These are phyloP conservation scores for Anastrepha obliqua DNA, from an alignment of 1,140 invertebrate genomes.

Conservation along the genomic window DNA sequence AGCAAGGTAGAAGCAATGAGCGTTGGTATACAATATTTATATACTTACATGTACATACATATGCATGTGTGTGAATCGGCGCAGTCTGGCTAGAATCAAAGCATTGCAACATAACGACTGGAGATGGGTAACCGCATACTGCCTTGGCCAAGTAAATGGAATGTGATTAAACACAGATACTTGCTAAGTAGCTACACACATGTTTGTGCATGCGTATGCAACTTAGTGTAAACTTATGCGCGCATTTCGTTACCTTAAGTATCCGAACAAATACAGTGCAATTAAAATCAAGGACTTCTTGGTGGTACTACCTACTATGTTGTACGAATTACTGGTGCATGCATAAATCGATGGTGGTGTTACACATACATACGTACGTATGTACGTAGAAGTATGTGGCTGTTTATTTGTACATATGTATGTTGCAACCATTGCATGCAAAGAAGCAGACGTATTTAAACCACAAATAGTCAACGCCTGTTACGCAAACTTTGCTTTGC, in stretches of 20 bases:
- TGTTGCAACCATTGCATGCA: not conserved
- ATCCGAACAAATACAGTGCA: slow-evolving; percentile 3
- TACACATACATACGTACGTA: too few relatives aligned
- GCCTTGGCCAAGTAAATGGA: slow-evolving; percentile 44
- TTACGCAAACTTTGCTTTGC: not conserved
- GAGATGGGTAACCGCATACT: slow-evolving; percentile 45
- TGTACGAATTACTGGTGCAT: slow-evolving; percentile 47
- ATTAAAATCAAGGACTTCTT: slow-evolving; percentile 45
- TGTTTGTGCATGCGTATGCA: not conserved
- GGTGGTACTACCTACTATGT: slow-evolving; percentile 7
- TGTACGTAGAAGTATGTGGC: too few relatives aligned
- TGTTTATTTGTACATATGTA: too few relatives aligned
- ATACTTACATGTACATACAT: not conserved
- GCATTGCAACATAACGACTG: slow-evolving; percentile 26
- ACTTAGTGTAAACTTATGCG: slow-evolving; percentile 21
- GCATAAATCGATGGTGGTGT: not conserved
- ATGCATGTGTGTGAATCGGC: not conserved
- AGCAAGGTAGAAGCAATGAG: not conserved
- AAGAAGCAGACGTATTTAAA: not conserved
- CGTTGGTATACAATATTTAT: not conserved
- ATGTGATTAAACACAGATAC: slow-evolving; percentile 34
- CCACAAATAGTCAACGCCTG: not conserved
- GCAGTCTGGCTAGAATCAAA: not conserved
- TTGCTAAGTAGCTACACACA: not conserved
- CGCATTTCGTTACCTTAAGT: slow-evolving; percentile 18